Evolutionary conservation across 2,113 vertebrate genomes (phyloP).

Genomic region (Lonchura striata): DNA sequence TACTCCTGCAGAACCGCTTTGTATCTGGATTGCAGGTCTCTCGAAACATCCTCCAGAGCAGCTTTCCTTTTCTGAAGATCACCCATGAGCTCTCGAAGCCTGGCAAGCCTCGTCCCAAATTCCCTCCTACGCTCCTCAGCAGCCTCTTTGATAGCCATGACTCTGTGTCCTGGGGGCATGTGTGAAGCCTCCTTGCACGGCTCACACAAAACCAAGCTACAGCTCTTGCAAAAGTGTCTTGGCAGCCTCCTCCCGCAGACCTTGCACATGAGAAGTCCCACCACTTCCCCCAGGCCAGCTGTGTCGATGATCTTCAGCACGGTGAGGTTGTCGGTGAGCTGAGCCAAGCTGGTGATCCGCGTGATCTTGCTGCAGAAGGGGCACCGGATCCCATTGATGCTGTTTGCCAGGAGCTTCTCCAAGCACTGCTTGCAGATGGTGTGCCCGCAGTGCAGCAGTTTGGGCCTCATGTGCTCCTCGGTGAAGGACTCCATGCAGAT

Average conservation of each 20-base stretch:
- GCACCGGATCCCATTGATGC: conserved; percentile 94
- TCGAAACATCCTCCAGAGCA: conserved; percentile 84
- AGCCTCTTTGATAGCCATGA: conserved; percentile 82
- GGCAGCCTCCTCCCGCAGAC: conserved; percentile 87
- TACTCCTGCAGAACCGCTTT: conserved; percentile 91
- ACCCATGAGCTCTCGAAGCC: conserved; percentile 83
- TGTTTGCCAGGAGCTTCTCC: conserved; percentile 91
- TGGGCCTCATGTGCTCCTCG: conserved; percentile 89
- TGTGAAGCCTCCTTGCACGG: conserved; percentile 82
- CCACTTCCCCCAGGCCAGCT: conserved; percentile 78
- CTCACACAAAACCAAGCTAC: conserved; percentile 85
- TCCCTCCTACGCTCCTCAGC: conserved; percentile 88
- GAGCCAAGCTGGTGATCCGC: conserved; percentile 86
- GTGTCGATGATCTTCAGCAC: conserved; percentile 96
- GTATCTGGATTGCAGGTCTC: conserved; percentile 84
- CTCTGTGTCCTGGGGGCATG: conserved; percentile 78
- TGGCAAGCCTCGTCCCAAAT: conserved; percentile 79
- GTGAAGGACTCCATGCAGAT: conserved; percentile 96
- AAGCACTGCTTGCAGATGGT: conserved; percentile 93
- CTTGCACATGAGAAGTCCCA: conserved; percentile 88
- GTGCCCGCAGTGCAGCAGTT: conserved; percentile 94
- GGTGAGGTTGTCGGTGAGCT: conserved; percentile 93
- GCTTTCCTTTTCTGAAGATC: conserved; percentile 89
- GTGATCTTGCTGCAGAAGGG: conserved; percentile 97
- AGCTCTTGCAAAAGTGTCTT: conserved; percentile 88